Conservation (phyloP, 2,888 invertebrate species). For the Epinotia brunnichana region DNA sequence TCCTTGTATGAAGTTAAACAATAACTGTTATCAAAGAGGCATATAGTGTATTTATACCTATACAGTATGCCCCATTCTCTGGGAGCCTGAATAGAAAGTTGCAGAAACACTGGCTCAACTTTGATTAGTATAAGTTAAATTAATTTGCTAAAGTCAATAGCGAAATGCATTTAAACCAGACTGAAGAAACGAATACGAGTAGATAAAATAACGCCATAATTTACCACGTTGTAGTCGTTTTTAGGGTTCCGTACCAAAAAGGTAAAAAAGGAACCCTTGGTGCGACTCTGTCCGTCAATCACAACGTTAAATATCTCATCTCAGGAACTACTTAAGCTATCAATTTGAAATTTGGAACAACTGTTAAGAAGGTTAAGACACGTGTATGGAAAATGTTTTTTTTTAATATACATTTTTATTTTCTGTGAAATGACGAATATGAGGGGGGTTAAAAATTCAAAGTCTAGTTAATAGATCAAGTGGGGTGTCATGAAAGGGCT, state of each 20-base stretch:
- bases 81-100: slow-evolving; percentile 51
- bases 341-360: too few relatives aligned
- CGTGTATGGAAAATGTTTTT: too few relatives aligned
- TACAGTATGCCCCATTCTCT: slow-evolving; percentile 46
- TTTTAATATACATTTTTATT: too few relatives aligned
- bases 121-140: slow-evolving; percentile 72
- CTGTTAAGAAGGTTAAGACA: too few relatives aligned
- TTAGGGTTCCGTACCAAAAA: neutral
- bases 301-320: too few relatives aligned
- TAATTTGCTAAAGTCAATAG: slow-evolving; percentile 66
- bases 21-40: slow-evolving; percentile 13
- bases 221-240: slow-evolving; percentile 11
- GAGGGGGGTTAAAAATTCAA: too few relatives aligned
- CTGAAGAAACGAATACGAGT: slow-evolving; percentile 35
- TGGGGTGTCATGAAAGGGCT: too few relatives aligned
- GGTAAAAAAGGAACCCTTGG: too few relatives aligned
- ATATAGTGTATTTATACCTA: slow-evolving; percentile 23
- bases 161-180: slow-evolving; percentile 60
- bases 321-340: too few relatives aligned
- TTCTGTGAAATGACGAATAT: too few relatives aligned
- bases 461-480: too few relatives aligned
- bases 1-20: slow-evolving; percentile 15
- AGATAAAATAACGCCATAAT: slow-evolving; percentile 31
- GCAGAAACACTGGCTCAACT: slow-evolving; percentile 65
- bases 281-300: too few relatives aligned